phyloP scores from a whole-genome alignment of 2,888 invertebrate species.

The Dinocampus coccinellae region DNA sequence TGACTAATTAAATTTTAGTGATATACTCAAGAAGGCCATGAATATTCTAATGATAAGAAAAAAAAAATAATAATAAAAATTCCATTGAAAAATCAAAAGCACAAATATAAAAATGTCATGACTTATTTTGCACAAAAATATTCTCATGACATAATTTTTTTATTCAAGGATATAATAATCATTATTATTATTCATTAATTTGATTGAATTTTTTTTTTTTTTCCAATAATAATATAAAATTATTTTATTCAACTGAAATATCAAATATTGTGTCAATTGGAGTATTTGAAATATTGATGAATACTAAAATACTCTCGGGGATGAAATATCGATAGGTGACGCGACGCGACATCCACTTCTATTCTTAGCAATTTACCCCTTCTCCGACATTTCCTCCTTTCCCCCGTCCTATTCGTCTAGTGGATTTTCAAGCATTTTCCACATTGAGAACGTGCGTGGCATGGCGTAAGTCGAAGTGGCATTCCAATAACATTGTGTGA shows the following conservation, averaged over 20 bases:
- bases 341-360: constrained; percentile 8
- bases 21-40: no score
- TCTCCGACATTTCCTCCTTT: no score
- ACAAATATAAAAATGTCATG: no score
- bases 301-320: constrained; percentile 39
- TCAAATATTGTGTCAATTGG: constrained; percentile 9
- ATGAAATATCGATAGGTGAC: constrained; percentile 43
- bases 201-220: no score
- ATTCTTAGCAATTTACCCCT: no score
- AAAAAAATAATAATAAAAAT: no score
- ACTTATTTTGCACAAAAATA: no score
- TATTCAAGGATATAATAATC: no score
- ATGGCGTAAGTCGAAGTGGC: constrained; percentile 29
- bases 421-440: constrained; percentile 47
- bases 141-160: no score
- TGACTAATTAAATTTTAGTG: neutral
- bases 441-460: constrained; percentile 49
- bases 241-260: constrained; percentile 24
- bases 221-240: constrained; percentile 11
- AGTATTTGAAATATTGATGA: constrained; percentile 39
- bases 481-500: constrained; percentile 40
- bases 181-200: constrained; percentile 6
- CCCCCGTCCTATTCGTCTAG: constrained; percentile 2
- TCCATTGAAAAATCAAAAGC: no score
- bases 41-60: no score